Evolutionary conservation across 2,113 vertebrate species (phyloP).

Genomic region (Neoarius graeffei): DNA sequence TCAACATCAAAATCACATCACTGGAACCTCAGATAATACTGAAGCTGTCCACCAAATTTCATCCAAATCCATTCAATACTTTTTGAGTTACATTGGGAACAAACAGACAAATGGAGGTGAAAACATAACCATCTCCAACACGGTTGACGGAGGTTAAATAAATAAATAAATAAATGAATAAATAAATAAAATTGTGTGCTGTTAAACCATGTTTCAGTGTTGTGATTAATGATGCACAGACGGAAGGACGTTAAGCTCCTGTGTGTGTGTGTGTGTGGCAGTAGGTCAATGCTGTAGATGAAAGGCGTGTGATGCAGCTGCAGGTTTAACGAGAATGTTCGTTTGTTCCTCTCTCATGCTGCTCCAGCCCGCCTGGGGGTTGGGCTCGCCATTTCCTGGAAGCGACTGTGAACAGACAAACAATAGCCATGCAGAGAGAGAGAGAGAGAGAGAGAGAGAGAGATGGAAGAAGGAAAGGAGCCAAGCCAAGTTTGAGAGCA

Average conservation of each 20-base stretch:
- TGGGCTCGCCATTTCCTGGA: constrained; percentile 36
- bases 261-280: neutral
- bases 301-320: constrained; percentile 37
- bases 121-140: too few relatives aligned
- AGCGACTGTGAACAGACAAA: constrained; percentile 33
- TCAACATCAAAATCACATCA: too few relatives aligned
- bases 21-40: too few relatives aligned
- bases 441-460: constrained; percentile 1
- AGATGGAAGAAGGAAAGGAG: constrained; percentile 24
- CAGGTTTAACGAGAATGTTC: constrained; percentile 32
- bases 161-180: neutral
- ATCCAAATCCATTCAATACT: too few relatives aligned
- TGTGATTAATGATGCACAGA: constrained; percentile 14
- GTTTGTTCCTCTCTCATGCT: constrained; percentile 12
- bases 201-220: neutral
- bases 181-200: neutral
- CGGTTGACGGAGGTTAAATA: too few relatives aligned
- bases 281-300: constrained; percentile 18
- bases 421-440: constrained; percentile 11
- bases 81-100: too few relatives aligned
- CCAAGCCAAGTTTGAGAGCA: constrained; percentile 10
- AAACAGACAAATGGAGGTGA: too few relatives aligned
- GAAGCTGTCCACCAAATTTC: too few relatives aligned
- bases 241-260: constrained; percentile 7
- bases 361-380: constrained; percentile 3